phyloP scores from a whole-genome alignment of 2,113 vertebrate species.

The Grus americana region DNA sequence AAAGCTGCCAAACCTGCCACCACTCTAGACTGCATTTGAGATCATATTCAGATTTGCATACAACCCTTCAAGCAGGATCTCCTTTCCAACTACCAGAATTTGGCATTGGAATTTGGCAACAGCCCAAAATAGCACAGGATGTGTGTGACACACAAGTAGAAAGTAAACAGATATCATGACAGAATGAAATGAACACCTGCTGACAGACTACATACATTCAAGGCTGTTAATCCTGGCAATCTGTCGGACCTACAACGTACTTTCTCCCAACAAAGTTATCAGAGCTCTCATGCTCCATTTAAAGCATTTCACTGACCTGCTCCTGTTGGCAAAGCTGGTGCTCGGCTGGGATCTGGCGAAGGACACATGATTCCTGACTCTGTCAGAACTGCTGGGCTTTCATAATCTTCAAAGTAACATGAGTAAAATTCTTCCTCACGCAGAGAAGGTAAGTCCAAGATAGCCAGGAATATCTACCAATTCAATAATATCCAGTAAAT shows the following conservation, averaged over 20 bases:
- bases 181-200: constrained; percentile 61
- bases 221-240: constrained; percentile 23
- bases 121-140: constrained; percentile 56
- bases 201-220: constrained; percentile 28
- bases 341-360: constrained; percentile 81
- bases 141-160: constrained; percentile 25
- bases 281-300: neutral
- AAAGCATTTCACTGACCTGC: constrained; percentile 79
- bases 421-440: constrained; percentile 84
- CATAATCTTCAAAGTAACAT: constrained; percentile 85
- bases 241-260: neutral
- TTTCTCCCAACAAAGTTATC: neutral
- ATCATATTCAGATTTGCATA: constrained; percentile 10
- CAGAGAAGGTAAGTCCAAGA: constrained; percentile 84
- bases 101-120: constrained; percentile 43
- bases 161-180: constrained; percentile 50
- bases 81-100: constrained; percentile 38
- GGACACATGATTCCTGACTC: constrained; percentile 83
- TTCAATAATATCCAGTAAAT: constrained; percentile 14
- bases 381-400: constrained; percentile 82
- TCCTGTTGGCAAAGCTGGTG: constrained; percentile 79
- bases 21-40: neutral
- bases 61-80: constrained; percentile 25
- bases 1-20: constrained; percentile 40
- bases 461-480: constrained; percentile 84